Conservation (phyloP, 2,113 vertebrate species). For the Gasterosteus nipponicus region DNA sequence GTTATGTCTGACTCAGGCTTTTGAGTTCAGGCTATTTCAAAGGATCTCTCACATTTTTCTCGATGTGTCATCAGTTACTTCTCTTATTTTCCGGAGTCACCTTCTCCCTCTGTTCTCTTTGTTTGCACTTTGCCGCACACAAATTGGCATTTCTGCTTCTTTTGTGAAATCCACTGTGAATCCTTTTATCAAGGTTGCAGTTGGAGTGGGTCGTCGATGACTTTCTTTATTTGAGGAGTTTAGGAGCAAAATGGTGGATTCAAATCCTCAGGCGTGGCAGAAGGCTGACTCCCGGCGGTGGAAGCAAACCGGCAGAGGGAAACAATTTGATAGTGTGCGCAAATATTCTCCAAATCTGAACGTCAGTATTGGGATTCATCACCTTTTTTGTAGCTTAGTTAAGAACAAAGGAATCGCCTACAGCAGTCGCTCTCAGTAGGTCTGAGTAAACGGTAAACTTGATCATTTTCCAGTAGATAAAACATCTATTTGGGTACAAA, state of each 20-base stretch:
- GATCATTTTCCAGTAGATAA: conserved; percentile 23
- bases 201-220: conserved; percentile 15
- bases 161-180: conserved; percentile 3
- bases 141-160: conserved; percentile 37
- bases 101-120: neutral
- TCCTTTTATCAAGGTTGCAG: conserved; percentile 33
- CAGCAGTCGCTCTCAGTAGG: conserved; percentile 1
- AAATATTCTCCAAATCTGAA: neutral
- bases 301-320: neutral
- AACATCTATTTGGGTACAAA: conserved; percentile 6
- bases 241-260: conserved; percentile 4
- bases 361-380: conserved; percentile 4
- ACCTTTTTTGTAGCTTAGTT: neutral
- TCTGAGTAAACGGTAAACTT: conserved; percentile 31
- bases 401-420: conserved; percentile 10
- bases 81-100: conserved; percentile 25
- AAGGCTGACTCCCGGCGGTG: neutral
- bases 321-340: neutral
- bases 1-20: conserved; percentile 22
- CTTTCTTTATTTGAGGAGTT: conserved; percentile 22
- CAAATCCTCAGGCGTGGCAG: neutral
- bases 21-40: conserved; percentile 25
- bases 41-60: conserved; percentile 13
- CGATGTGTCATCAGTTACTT: conserved; percentile 36
- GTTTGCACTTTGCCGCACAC: neutral